Percentiles rank a stretch among this genome's conserved stretches.
Conservation (phyloP, 1,140 invertebrate genomes). For the Eriocheir sinensis region DNA sequence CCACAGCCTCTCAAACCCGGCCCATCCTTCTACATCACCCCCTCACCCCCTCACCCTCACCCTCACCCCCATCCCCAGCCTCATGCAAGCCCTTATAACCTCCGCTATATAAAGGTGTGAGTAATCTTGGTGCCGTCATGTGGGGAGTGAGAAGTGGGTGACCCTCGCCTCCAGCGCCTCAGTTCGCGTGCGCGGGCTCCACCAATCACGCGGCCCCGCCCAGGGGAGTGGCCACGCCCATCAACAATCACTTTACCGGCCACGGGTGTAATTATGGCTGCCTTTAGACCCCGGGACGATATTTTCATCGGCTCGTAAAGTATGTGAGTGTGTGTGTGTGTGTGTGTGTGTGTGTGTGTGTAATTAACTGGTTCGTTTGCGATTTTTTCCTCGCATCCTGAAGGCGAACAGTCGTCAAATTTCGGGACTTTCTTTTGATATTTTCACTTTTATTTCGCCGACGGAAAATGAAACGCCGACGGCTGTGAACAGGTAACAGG, state of each 20-base stretch:
- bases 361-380: slow-evolving; percentile 64
- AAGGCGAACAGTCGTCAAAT: slow-evolving; percentile 41
- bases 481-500: neutral
- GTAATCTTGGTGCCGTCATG: slow-evolving; percentile 68
- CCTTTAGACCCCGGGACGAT: slow-evolving; percentile 61
- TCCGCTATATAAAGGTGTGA: slow-evolving; percentile 71
- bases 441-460: neutral
- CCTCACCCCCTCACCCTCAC: neutral
- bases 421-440: neutral
- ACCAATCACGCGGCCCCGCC: slow-evolving; percentile 73
- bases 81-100: slow-evolving; percentile 57
- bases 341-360: slow-evolving; percentile 45
- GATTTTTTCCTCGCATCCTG: neutral
- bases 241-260: slow-evolving; percentile 75
- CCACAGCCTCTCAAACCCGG: neutral
- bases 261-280: slow-evolving; percentile 67
- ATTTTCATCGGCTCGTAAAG: slow-evolving; percentile 60
- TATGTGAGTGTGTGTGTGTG: slow-evolving; percentile 6
- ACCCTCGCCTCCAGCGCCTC: neutral
- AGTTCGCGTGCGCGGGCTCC: slow-evolving; percentile 63
- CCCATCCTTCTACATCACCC: neutral
- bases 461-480: neutral
- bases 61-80: neutral
- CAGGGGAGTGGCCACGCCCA: slow-evolving; percentile 74
- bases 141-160: slow-evolving; percentile 58